Evolutionary conservation across 2,797 vertebrate species (phyloP).

Genomic region (Babyrousa celebensis): DNA sequence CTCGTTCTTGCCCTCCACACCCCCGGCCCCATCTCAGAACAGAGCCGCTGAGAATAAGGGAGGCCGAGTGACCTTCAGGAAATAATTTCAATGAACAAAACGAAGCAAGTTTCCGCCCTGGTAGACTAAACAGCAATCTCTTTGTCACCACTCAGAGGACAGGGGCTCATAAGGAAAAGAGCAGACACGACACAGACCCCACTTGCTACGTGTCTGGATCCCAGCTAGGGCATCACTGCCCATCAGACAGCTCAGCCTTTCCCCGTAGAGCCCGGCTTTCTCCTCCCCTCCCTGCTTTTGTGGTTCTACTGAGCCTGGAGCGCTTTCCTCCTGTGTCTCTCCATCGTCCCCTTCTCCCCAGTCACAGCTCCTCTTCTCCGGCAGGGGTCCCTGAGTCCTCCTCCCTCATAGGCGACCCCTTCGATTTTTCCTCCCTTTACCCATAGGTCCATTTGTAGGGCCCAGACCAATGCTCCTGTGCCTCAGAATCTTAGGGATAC

Average conservation of each 20-base stretch:
- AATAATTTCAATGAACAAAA: background rate
- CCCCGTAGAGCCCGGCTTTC: too few relatives aligned
- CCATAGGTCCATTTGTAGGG: background rate
- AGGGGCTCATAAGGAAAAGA: background rate
- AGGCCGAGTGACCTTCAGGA: background rate
- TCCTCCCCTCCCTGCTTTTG: background rate
- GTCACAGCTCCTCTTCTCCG: background rate
- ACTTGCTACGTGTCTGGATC: background rate
- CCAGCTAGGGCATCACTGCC: background rate
- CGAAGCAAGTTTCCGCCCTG: background rate
- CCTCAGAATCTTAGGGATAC: background rate
- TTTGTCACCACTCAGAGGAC: background rate
- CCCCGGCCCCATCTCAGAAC: background rate
- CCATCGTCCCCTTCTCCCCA: background rate
- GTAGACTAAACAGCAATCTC: background rate
- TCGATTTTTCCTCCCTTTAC: background rate
- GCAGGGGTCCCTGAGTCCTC: background rate
- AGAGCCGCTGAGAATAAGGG: background rate
- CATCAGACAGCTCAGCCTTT: background rate
- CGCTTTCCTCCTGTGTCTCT: background rate
- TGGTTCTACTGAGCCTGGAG: accelerated
- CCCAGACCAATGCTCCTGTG: background rate
- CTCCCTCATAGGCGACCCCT: background rate
- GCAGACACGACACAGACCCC: background rate
- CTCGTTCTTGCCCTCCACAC: background rate